A percentile compares a stretch with the other conserved stretches of the same genome.
Conservation (phyloP, 2,888 invertebrate genomes). For the Trichogramma dendrolimi region DNA sequence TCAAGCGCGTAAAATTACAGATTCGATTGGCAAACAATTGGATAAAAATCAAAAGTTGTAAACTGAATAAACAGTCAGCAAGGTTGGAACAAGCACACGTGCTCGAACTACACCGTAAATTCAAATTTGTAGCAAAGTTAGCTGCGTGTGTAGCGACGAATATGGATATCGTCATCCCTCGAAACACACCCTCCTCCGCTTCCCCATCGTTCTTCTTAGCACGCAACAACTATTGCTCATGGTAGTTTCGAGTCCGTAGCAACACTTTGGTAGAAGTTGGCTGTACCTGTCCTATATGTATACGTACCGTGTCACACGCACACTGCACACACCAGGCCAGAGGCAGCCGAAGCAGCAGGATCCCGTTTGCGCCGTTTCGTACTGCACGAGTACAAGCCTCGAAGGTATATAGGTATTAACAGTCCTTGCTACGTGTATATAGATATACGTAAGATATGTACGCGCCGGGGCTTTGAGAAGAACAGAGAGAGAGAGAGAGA, state of each 20-base stretch:
- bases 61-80: too few species aligned
- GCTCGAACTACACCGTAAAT: too few species aligned
- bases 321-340: slow-evolving; percentile 10
- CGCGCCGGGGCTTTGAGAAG: slow-evolving; percentile 26
- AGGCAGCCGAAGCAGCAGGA: slow-evolving; percentile 19
- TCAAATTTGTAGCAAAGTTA: too few species aligned
- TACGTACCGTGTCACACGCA: slow-evolving; percentile 46
- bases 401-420: too few species aligned
- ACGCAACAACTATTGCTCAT: slow-evolving; percentile 51
- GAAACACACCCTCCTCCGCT: background rate
- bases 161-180: too few species aligned
- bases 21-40: too few species aligned
- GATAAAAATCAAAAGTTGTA: too few species aligned
- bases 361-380: slow-evolving; percentile 4
- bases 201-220: slow-evolving; percentile 45
- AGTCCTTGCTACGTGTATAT: background rate
- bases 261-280: slow-evolving; percentile 51
- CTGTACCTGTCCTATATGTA: slow-evolving; percentile 40
- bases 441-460: background rate
- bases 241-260: slow-evolving; percentile 45
- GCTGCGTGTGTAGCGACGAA: too few species aligned
- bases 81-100: too few species aligned
- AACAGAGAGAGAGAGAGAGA: slow-evolving; percentile 17
- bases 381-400: too few species aligned
- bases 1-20: too few species aligned